Base-by-base conservation (phyloP, 2,888 invertebrate genomes). In the Neoitamus cyanurus region DNA sequence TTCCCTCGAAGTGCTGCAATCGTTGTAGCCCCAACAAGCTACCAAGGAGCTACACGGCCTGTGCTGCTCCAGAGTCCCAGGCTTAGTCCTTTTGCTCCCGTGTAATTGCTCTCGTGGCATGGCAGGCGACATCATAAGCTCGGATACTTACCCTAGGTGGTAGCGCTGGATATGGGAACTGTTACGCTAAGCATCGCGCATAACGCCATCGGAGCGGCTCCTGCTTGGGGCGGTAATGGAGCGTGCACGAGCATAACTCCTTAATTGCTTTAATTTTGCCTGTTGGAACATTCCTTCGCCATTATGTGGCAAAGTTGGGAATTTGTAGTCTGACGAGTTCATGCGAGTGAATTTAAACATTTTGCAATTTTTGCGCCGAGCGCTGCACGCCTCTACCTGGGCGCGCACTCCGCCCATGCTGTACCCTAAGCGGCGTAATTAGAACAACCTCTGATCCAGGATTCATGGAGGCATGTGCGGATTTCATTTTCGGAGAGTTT, bases 201-300 rank as follows among this genome's bases (percentile, higher is more conserved):
- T 48, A 48, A 20, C 7, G 25, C 48, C 31, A 48, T 9, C 58
- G 30, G 30, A 25, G 13, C 15, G 2, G 13, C 15, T 13, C 48
- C 30, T 78, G 15, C 73, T 85, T 83, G 75, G 20, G 73, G 68
- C 15, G 82, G 85, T 85, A 83, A 85, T 85, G 83, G 75, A 75
- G 85, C 73, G 85, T 83, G 83, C 85, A 83, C 36, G 83, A 85
- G 73, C 75, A 75, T 85, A 83, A 75, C 72, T 82, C 25, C 85
- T 37, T 85, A 85, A 85, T 85, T 85, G 83, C 83, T 85, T 85
- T 83, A 70, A 85, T 85, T 85, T 83, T 68, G 75, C 83, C 68
- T 75, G 85, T 58, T 83, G 37, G 78, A 48, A 78, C 30, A 48
- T 48, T 78, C 31, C 78, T 46, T 25, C 46, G 48, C 48, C 78